These are phyloP conservation scores for Triops longicaudatus DNA, from an alignment of 1,140 invertebrate species.

Conservation along the genomic window DNA sequence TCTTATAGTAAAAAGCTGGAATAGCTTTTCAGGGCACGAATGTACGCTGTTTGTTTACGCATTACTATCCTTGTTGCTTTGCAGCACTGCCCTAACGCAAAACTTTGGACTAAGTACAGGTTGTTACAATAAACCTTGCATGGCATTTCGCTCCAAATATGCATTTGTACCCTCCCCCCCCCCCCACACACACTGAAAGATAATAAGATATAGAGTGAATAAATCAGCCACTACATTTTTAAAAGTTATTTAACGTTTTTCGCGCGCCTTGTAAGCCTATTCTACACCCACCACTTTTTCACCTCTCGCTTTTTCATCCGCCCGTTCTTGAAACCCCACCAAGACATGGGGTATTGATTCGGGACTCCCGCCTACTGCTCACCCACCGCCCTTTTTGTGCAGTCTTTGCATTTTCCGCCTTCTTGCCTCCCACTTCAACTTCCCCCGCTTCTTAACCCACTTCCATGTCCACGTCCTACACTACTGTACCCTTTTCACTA, in stretches of 20 bases:
- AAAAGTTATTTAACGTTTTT: background rate
- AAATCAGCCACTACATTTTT: no score
- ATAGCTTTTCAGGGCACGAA: no score
- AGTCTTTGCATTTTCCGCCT: background rate
- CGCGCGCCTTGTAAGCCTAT: background rate
- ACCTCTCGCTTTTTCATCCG: background rate
- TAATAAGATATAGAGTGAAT: no score
- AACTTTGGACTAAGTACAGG: no score
- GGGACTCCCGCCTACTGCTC: background rate
- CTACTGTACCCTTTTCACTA: background rate
- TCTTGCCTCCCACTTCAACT: background rate
- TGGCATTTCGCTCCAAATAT: no score
- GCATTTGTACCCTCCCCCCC: no score
- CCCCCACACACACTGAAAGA: no score
- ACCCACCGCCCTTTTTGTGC: background rate
- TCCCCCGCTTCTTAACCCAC: background rate
- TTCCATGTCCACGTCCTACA: constrained; percentile 6
- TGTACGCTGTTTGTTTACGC: no score
- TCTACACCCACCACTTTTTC: background rate
- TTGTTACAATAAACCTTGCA: no score
- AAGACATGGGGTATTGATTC: background rate
- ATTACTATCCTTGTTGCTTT: no score
- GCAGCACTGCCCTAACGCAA: no score
- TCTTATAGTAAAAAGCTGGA: no score
- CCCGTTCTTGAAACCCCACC: background rate